phyloP scores from a whole-genome alignment of 2,113 vertebrate genomes.

The Brachypteracias leptosomus region DNA sequence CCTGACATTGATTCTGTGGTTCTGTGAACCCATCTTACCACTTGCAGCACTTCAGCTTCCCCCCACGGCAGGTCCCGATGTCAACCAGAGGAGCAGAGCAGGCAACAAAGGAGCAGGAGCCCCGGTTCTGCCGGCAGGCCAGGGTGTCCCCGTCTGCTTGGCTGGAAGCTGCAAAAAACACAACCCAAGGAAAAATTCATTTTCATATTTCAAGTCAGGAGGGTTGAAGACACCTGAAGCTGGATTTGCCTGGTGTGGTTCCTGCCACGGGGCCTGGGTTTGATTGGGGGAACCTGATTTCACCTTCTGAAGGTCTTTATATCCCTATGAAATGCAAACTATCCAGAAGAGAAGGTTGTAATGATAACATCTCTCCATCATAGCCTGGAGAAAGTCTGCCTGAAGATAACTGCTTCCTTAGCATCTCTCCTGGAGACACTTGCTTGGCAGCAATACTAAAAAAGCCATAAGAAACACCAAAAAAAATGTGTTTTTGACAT shows the following conservation, averaged over 20 bases:
- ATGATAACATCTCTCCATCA: background rate
- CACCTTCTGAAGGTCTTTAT: background rate
- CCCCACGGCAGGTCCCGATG: constrained; percentile 1
- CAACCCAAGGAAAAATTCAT: background rate
- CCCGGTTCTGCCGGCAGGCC: background rate
- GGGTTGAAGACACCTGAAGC: background rate
- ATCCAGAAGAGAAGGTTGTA: background rate
- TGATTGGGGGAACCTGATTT: background rate
- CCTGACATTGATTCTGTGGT: too few species aligned
- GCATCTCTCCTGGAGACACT: background rate
- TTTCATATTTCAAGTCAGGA: background rate
- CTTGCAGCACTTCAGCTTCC: constrained; percentile 59
- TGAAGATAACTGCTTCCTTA: background rate
- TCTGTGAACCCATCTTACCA: background rate
- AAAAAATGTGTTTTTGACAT: background rate
- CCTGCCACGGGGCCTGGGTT: background rate
- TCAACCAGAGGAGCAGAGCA: background rate
- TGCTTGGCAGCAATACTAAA: background rate
- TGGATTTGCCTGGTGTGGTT: accelerated
- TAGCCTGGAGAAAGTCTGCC: background rate
- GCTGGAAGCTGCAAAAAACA: constrained; percentile 10
- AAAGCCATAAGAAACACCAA: background rate
- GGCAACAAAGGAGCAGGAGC: background rate
- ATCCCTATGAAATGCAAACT: background rate
- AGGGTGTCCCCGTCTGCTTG: background rate